A percentile compares a stretch with the other conserved stretches of the same genome.
These are phyloP conservation scores for Flabesymbios commensalis DNA, from an alignment of 2,888 invertebrate species.

Conservation along the genomic window DNA sequence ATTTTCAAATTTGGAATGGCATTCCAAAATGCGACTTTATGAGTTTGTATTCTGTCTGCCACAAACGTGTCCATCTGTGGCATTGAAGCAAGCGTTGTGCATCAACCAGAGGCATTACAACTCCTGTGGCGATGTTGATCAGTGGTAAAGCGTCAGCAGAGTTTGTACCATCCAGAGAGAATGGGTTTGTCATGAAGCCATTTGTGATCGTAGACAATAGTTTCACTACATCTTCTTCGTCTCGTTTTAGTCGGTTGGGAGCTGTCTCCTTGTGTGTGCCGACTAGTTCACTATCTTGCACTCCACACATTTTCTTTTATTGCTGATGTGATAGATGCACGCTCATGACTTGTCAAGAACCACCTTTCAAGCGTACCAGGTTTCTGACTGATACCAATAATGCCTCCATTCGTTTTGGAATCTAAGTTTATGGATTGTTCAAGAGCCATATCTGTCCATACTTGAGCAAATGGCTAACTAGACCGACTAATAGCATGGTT, in stretches of 20 bases:
- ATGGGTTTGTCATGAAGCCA: background rate
- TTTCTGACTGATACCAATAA: background rate
- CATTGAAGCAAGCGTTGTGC: too few relatives aligned
- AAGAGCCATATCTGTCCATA: too few relatives aligned
- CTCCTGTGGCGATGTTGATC: too few relatives aligned
- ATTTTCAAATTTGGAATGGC: slow-evolving; percentile 6
- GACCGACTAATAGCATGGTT: too few relatives aligned
- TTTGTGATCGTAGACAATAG: background rate
- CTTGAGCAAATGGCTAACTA: too few relatives aligned
- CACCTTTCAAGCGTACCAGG: background rate
- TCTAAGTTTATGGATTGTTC: too few relatives aligned
- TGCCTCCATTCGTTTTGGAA: background rate
- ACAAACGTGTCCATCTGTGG: background rate
- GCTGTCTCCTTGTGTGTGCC: background rate
- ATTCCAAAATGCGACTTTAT: background rate
- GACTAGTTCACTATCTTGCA: background rate
- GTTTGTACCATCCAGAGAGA: too few relatives aligned
- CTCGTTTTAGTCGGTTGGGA: background rate
- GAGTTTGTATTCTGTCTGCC: slow-evolving; percentile 2
- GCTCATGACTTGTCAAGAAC: background rate
- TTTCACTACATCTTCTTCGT: background rate
- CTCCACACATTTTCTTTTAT: background rate
- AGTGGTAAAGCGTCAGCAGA: too few relatives aligned
- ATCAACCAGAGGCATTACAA: too few relatives aligned
- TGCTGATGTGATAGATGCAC: background rate